These are phyloP conservation scores for Notothenia rossii DNA, from an alignment of 2,113 vertebrate genomes.

Conservation along the genomic window DNA sequence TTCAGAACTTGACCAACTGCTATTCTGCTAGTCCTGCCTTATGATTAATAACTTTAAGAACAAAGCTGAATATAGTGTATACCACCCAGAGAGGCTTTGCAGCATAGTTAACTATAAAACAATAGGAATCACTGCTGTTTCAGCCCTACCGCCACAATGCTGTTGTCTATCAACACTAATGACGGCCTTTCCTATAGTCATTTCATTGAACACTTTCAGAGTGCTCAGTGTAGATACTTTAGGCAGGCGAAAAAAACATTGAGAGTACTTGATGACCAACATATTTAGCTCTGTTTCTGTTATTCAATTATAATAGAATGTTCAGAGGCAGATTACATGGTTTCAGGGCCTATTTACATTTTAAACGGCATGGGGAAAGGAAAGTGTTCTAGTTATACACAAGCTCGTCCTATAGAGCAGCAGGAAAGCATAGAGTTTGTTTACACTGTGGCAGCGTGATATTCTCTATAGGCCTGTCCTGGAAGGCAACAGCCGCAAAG, in stretches of 20 bases:
- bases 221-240: conserved; percentile 20
- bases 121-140: conserved; percentile 16
- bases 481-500: conserved; percentile 37
- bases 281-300: conserved; percentile 35
- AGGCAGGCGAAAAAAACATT: conserved; percentile 24
- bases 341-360: conserved; percentile 49
- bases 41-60: conserved; percentile 18
- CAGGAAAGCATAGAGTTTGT: conserved; percentile 25
- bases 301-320: conserved; percentile 19
- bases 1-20: conserved; percentile 26
- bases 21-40: background rate
- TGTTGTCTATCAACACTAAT: conserved; percentile 10
- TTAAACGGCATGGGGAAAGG: conserved; percentile 25
- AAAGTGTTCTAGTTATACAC: conserved; percentile 13
- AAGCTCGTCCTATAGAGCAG: conserved; percentile 14
- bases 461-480: conserved; percentile 41
- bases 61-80: background rate
- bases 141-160: background rate
- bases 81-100: background rate
- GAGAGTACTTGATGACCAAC: conserved; percentile 9
- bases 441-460: conserved; percentile 27
- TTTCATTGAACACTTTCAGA: conserved; percentile 6
- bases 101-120: background rate
- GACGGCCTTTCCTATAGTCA: background rate
- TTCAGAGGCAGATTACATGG: conserved; percentile 31